These are phyloP conservation scores for Alentia gelatinosa DNA, from an alignment of 2,888 invertebrate genomes.

Conservation along the genomic window DNA sequence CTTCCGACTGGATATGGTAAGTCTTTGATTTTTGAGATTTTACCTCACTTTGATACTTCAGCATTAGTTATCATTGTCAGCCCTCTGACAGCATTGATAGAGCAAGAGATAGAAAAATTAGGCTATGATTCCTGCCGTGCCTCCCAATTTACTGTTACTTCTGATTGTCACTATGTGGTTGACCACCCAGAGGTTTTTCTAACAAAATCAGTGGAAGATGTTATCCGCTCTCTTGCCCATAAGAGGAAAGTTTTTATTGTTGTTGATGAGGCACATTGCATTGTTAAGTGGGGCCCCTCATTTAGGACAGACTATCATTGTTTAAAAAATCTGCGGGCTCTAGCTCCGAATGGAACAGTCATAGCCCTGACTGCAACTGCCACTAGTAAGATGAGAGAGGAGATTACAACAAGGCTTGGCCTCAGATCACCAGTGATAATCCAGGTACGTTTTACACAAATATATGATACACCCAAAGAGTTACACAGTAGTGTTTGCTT, in stretches of 20 bases:
- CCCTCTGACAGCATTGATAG: not conserved
- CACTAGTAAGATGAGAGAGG: not conserved
- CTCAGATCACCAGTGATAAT: not conserved
- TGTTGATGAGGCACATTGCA: not conserved
- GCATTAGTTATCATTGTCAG: not conserved
- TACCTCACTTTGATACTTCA: not conserved
- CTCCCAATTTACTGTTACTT: not conserved
- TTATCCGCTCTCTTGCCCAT: not conserved
- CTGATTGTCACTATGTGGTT: not conserved
- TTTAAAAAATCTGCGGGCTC: not conserved
- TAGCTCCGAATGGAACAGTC: not conserved
- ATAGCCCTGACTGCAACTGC: conserved; percentile 6
- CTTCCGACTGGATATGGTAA: not conserved
- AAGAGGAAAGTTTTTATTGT: not conserved
- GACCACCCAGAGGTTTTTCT: not conserved
- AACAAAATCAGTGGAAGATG: not conserved
- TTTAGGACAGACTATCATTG: not conserved
- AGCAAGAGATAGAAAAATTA: not conserved
- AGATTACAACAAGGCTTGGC: not conserved
- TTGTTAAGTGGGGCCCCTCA: not conserved
- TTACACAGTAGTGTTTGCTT: too few relatives aligned
- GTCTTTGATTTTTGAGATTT: not conserved
- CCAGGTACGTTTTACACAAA: not conserved
- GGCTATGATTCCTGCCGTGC: not conserved
- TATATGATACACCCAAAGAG: too few relatives aligned